These are phyloP conservation scores for Diacarnus erythraeanus DNA, from an alignment of 37 sponge, comb jelly and placozoan species.

Conservation along the genomic window DNA sequence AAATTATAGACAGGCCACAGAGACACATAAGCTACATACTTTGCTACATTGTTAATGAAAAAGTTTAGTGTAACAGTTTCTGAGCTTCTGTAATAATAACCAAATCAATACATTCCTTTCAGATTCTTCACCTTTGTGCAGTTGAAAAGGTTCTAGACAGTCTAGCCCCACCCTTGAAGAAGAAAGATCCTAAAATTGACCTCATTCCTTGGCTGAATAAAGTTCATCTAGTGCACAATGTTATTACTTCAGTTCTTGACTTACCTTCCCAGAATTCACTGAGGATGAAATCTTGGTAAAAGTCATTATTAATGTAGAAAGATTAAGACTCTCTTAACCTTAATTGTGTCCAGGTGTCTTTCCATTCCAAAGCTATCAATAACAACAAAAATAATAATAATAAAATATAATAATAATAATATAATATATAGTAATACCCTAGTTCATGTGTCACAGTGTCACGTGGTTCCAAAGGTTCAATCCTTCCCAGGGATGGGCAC, in stretches of 20 bases:
- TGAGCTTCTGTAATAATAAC: background rate
- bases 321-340: background rate
- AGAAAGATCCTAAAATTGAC: background rate
- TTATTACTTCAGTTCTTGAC: constrained; percentile 36
- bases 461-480: no score
- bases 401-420: no score
- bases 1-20: background rate
- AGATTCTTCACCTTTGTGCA: constrained; percentile 49
- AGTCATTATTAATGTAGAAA: no score
- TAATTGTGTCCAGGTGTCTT: background rate
- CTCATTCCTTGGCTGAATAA: constrained; percentile 27
- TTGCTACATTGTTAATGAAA: background rate
- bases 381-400: no score
- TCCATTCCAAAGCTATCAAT: background rate
- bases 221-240: constrained; percentile 35
- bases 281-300: constrained; percentile 5
- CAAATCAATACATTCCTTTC: background rate
- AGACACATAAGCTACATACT: background rate
- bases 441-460: no score
- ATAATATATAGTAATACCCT: no score
- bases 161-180: constrained; percentile 7
- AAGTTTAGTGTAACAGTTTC: background rate
- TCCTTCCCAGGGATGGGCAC: no score
- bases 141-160: constrained; percentile 17
- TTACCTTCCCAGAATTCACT: background rate